Evolutionary conservation across 2,888 invertebrate species (phyloP).

Genomic region (Drosophila atripex): DNA sequence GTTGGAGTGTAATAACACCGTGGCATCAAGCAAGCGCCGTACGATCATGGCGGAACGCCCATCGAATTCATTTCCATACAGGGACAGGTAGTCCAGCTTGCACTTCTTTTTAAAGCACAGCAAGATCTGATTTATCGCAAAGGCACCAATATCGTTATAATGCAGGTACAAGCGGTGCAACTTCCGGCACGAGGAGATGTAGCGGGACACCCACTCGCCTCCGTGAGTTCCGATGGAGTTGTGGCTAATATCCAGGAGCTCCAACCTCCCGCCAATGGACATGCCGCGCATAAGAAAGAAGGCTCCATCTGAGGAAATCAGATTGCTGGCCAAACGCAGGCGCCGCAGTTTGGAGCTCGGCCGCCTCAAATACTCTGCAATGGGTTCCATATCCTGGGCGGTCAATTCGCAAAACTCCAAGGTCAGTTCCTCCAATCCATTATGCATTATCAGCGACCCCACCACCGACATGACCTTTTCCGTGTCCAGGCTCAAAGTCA

Average conservation of each 20-base stretch:
- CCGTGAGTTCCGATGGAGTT: conserved; percentile 79
- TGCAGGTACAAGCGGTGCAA: conserved; percentile 73
- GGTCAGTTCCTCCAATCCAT: conserved; percentile 71
- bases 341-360: conserved; percentile 50
- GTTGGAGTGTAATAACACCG: conserved; percentile 62
- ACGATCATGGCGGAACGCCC: conserved; percentile 64
- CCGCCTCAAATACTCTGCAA: conserved; percentile 74
- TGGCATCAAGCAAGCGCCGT: conserved; percentile 68
- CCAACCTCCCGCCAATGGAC: conserved; percentile 51
- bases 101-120: conserved; percentile 76
- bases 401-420: conserved; percentile 78
- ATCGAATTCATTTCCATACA: conserved; percentile 79
- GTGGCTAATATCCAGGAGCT: conserved; percentile 72
- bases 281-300: conserved; percentile 72
- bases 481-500: conserved; percentile 67
- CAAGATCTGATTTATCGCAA: conserved; percentile 71
- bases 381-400: conserved; percentile 75
- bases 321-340: conserved; percentile 75
- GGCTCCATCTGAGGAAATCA: conserved; percentile 75
- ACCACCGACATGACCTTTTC: conserved; percentile 70
- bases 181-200: conserved; percentile 63
- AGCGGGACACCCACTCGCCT: conserved; percentile 77
- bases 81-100: conserved; percentile 60
- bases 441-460: conserved; percentile 77
- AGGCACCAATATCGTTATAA: conserved; percentile 72